Evolutionary conservation across 2,113 vertebrate genomes (phyloP).

Genomic region (Setophaga petechia): DNA sequence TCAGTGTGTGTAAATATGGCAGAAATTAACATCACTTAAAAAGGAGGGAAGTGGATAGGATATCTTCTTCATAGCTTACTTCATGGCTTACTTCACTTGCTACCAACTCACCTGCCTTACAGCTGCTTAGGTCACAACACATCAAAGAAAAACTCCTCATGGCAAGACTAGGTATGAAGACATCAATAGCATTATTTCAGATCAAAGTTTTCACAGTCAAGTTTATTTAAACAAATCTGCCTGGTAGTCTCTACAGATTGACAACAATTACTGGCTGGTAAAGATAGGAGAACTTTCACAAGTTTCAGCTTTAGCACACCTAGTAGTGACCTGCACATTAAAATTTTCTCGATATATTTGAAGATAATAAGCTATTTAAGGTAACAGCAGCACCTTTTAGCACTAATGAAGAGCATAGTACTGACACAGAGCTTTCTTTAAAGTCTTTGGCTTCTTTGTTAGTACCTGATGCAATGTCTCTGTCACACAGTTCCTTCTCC

Average conservation of each 20-base stretch:
- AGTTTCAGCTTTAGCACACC: background rate
- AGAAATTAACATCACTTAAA: background rate
- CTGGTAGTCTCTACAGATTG: background rate
- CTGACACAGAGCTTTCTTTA: background rate
- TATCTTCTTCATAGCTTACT: background rate
- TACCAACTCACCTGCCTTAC: background rate
- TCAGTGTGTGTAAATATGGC: background rate
- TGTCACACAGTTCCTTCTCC: background rate
- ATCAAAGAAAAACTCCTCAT: background rate
- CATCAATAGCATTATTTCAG: background rate
- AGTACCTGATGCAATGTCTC: background rate
- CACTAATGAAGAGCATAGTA: background rate
- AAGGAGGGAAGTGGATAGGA: background rate
- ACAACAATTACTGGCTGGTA: background rate
- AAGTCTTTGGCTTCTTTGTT: background rate
- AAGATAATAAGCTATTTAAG: background rate
- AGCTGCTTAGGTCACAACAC: background rate
- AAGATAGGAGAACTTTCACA: fast-evolving
- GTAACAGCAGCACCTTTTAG: background rate
- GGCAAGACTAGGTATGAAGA: background rate
- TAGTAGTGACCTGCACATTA: background rate
- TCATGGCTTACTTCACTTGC: background rate
- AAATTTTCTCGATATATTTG: background rate
- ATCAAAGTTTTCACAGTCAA: background rate
- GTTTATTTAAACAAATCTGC: background rate